Conservation (phyloP, 2,113 vertebrate genomes). For the Equus quagga region DNA sequence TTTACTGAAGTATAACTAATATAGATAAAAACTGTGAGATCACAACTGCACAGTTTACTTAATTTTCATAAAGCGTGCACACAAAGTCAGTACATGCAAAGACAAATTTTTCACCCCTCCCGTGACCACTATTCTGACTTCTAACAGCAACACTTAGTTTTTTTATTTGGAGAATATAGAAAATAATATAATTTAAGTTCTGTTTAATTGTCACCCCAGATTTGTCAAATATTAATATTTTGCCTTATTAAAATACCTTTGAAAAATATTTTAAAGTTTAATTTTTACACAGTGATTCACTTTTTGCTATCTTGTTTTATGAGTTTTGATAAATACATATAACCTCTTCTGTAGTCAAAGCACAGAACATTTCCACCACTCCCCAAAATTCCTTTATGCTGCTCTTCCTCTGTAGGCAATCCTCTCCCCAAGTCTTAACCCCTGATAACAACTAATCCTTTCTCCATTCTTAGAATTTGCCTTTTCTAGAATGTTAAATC, state of each 20-base stretch:
- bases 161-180: not conserved
- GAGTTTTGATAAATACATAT: not conserved
- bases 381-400: not conserved
- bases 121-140: not conserved
- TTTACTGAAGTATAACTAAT: not conserved
- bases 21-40: not conserved
- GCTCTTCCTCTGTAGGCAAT: not conserved
- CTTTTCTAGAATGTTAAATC: not conserved
- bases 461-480: not conserved
- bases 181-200: not conserved
- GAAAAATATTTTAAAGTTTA: not conserved
- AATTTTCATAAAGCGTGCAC: not conserved
- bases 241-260: not conserved
- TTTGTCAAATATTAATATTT: not conserved
- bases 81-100: not conserved
- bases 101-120: not conserved
- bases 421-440: not conserved
- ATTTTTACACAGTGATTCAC: not conserved
- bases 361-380: not conserved
- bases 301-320: not conserved
- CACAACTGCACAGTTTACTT: not conserved
- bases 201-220: not conserved
- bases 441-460: not conserved
- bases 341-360: not conserved
- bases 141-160: not conserved